A percentile compares a stretch with the other conserved stretches of the same genome.
phyloP scores from a whole-genome alignment of 2,888 invertebrate species.

The Omphaloscelis lunosa region DNA sequence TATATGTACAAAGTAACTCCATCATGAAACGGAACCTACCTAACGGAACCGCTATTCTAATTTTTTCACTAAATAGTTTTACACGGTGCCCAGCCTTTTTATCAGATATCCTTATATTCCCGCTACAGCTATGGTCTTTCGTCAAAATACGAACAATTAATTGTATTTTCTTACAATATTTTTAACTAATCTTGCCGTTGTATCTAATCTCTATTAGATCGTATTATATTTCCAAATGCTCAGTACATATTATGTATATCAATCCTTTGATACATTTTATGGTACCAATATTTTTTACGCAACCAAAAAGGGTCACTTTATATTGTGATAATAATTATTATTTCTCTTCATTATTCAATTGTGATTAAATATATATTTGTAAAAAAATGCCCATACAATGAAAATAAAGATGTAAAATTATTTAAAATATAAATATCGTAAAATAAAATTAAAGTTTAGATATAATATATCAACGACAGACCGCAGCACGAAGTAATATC shows the following conservation, averaged over 20 bases:
- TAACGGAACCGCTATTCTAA: constrained; percentile 54
- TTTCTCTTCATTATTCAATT: constrained; percentile 12
- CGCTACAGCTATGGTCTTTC: constrained; percentile 56
- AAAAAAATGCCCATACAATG: constrained; percentile 48
- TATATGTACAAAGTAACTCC: constrained; percentile 44
- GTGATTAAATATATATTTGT: constrained; percentile 27
- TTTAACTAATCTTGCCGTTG: constrained; percentile 18
- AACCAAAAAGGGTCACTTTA: constrained; percentile 16
- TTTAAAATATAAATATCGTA: constrained; percentile 13
- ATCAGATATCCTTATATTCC: constrained; percentile 53
- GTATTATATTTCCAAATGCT: constrained; percentile 21
- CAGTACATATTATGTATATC: constrained; percentile 3
- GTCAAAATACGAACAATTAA: constrained; percentile 45
- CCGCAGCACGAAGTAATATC: constrained; percentile 43
- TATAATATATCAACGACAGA: constrained; percentile 56
- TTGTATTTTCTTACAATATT: constrained; percentile 33
- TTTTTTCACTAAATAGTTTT: constrained; percentile 67
- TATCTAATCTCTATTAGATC: constrained; percentile 6
- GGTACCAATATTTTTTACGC: constrained; percentile 16
- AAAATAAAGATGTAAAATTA: constrained; percentile 19
- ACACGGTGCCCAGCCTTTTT: constrained; percentile 86
- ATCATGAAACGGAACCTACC: constrained; percentile 25
- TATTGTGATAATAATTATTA: constrained; percentile 15
- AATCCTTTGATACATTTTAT: constrained; percentile 10
- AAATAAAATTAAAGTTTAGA: constrained; percentile 11